Evolutionary conservation across 1,140 invertebrate genomes (phyloP), one percentile per base, ranked within the genome.

Genomic region (Gonatopus flavifemur): DNA sequence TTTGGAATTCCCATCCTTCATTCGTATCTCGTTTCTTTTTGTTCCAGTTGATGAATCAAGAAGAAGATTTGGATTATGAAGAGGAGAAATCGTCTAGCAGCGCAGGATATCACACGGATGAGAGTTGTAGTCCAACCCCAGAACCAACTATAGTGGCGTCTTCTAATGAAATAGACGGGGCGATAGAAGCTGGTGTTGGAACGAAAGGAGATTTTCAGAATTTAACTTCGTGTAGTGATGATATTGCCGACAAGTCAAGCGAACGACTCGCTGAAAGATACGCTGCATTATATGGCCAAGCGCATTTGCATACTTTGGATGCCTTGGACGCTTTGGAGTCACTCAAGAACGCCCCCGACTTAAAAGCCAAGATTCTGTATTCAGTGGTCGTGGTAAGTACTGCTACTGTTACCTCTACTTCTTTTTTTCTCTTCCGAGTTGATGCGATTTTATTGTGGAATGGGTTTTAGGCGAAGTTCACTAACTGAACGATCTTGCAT

Each of bases 351-450:
- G 88, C 90, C 0, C 85, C 89, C 45, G 91, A 94, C 66, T 82
- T 96, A 18, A 96, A 96, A 79, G 87, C 87, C 31, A 97, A 96
- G 81, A 91, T 97, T 49, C 82, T 97, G 28, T 96, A 96, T 73
- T 96, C 94, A 38, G 89, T 96, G 35, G 86, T 96, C 61, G 93
- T 96, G 75, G 94, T 96, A 80, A 88, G 90, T 89, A n/a, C n/a
- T n/a, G n/a, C n/a, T n/a, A n/a, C n/a, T n/a, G n/a, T n/a, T n/a
- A n/a, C n/a, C n/a, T n/a, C n/a, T n/a, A n/a, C n/a, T n/a, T n/a
- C n/a, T n/a, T n/a, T n/a, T n/a, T n/a, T n/a, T n/a, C n/a, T 28
- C 25, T 6, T 28, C 25, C 12, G 6, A 6, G 25, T 28, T 28
- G n/a, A n/a, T n/a, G n/a, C n/a, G n/a, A n/a, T n/a, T n/a, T n/a